Evolutionary conservation across 2,797 vertebrate species (phyloP).

Genomic region (Otolemur crassicaudatus): DNA sequence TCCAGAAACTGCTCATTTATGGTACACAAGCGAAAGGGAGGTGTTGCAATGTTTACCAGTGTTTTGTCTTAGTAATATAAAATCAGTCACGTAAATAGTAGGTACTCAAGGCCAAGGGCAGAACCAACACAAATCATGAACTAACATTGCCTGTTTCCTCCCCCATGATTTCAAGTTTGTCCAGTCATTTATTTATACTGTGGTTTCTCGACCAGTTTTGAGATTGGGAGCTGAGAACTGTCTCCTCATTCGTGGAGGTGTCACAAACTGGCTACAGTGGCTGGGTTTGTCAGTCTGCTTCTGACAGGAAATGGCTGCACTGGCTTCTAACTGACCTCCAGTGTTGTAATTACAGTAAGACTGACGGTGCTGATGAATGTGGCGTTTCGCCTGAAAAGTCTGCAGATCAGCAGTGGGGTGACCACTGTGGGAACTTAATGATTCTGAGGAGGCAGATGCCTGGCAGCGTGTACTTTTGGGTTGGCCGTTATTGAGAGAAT

Average conservation of each 20-base stretch:
- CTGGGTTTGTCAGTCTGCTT: conserved; percentile 88
- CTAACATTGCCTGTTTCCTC: conserved; percentile 70
- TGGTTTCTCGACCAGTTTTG: conserved; percentile 96
- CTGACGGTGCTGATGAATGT: conserved; percentile 89
- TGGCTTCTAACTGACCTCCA: conserved; percentile 82
- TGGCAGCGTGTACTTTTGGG: conserved; percentile 83
- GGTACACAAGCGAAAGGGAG: conserved; percentile 45
- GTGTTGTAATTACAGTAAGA: conserved; percentile 87
- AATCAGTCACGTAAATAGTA: conserved; percentile 60
- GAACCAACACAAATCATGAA: conserved; percentile 51
- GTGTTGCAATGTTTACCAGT: conserved; percentile 71
- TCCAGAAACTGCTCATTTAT: conserved; percentile 72
- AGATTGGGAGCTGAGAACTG: conserved; percentile 98
- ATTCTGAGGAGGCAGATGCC: conserved; percentile 85
- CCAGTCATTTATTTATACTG: conserved; percentile 92
- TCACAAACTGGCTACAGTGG: conserved; percentile 91
- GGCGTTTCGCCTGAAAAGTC: conserved; percentile 89
- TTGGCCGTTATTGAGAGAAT: conserved; percentile 94
- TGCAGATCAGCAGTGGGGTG: conserved; percentile 89
- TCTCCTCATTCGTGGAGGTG: conserved; percentile 96
- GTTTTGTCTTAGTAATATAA: conserved; percentile 60
- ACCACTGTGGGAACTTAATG: conserved; percentile 78
- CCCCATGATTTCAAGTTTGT: conserved; percentile 71
- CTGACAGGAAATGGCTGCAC: conserved; percentile 83
- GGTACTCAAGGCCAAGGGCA: conserved; percentile 58